Conservation (phyloP, 2,797 vertebrate species). For the Trachurus trachurus region DNA sequence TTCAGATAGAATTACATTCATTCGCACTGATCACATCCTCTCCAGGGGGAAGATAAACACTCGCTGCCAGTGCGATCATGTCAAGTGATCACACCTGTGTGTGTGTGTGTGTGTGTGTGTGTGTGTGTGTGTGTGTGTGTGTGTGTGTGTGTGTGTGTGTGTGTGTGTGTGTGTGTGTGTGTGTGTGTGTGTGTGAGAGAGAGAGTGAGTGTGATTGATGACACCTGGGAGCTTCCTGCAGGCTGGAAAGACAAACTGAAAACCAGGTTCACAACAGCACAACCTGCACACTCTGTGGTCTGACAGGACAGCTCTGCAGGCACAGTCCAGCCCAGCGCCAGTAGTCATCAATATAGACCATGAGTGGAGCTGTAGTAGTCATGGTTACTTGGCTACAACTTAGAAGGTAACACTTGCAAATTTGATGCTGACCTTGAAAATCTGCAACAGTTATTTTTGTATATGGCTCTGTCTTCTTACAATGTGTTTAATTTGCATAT, state of each 20-base stretch:
- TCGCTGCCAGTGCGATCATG: slow-evolving; percentile 21
- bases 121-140: slow-evolving; percentile 5
- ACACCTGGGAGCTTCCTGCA: slow-evolving; percentile 17
- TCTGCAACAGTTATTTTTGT: background rate
- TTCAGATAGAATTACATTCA: background rate
- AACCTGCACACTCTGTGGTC: background rate
- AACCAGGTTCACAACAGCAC: background rate
- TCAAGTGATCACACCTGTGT: slow-evolving; percentile 39
- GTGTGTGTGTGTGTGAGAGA: background rate
- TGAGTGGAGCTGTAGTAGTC: slow-evolving; percentile 21
- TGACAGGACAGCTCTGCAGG: background rate
- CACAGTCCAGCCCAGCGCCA: background rate
- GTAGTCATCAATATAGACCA: background rate
- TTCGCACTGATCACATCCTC: slow-evolving; percentile 10
- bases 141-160: slow-evolving; percentile 1
- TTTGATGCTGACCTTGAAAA: background rate
- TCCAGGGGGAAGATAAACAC: background rate
- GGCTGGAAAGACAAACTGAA: background rate
- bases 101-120: background rate
- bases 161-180: slow-evolving; percentile 4
- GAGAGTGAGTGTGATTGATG: slow-evolving; percentile 9
- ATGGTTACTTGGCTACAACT: slow-evolving; percentile 23
- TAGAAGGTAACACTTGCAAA: background rate
- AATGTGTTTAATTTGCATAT: background rate
- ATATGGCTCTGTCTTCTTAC: background rate